Evolutionary conservation across 2,888 invertebrate genomes (phyloP), one percentile per base, ranked within the genome.

Genomic region (Morinoia aosen): DNA sequence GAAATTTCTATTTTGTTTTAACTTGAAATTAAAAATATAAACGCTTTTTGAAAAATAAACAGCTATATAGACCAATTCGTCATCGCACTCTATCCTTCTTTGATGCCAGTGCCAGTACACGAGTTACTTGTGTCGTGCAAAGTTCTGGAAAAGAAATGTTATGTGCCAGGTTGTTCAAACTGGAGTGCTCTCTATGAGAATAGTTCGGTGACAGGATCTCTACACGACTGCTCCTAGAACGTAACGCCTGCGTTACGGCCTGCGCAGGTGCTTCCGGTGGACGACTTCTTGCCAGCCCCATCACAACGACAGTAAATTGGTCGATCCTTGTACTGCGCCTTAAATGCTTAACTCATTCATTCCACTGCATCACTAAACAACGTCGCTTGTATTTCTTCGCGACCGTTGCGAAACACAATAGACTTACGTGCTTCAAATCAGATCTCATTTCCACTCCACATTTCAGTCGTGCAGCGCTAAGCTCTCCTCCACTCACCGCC

Each of bases 221-320:
- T 57, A 93, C 56, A 33, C n/a, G 93, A 57, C 93, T 93, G 93
- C 19, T 16, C 58, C 25, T 57, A 93, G 48, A 56, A 33, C 93
- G 57, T 57, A 57, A 56, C 93, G 93, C 93, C 93, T 93, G 40
- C 40, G 90, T 57, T 93, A 90, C 90, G 40, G 90, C 90, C 48
- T 57, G 57, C 33, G 93, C 93, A 93, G 93, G 93, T 93, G 93
- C 93, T 93, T 93, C 93, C 93, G 57, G 93, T n/a, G 33, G n/a
- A 57, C 93, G 57, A 57, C 57, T 93, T 57, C 93, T 93, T 40
- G 90, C 76, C 25, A 3, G 76, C 7, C 25, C 33, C 76, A 33
- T 76, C 76, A 76, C 76, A 19, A 76, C 76, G 76, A 33, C 76
- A 76, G 12, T 33, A 76, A 76, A 76, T 33, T 76, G 33, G 8